Conservation (phyloP, 1,140 invertebrate species). For the Pseudomyrmex gracilis region DNA sequence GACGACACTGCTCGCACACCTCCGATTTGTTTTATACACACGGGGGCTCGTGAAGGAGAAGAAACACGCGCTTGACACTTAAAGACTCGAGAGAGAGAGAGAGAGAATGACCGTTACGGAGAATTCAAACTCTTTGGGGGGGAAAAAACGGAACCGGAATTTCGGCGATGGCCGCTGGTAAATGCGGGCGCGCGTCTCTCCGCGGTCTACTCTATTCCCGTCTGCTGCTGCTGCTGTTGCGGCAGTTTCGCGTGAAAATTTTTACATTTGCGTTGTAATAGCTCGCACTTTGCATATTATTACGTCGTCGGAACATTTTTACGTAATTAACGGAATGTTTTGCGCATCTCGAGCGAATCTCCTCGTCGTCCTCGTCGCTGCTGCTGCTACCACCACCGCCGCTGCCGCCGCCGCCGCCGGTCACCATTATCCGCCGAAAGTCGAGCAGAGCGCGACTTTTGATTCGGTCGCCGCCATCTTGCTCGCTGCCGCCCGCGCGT, state of each 20-base stretch:
- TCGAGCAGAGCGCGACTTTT: slow-evolving; percentile 53
- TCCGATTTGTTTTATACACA: not conserved
- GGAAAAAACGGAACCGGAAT: slow-evolving; percentile 37
- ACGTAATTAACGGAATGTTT: no score
- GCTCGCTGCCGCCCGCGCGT: slow-evolving; percentile 8
- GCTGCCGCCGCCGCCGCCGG: slow-evolving; percentile 6
- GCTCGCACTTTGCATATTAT: not conserved
- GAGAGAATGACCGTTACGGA: slow-evolving; percentile 67
- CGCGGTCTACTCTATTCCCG: not conserved
- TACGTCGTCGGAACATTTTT: not conserved
- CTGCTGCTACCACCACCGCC: not conserved
- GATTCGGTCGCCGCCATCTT: slow-evolving; percentile 69
- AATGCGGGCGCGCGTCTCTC: slow-evolving; percentile 7
- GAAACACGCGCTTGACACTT: slow-evolving; percentile 39
- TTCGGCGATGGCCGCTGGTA: slow-evolving; percentile 51
- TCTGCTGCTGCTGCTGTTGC: not conserved
- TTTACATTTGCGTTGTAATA: slow-evolving; percentile 13
- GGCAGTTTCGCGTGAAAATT: slow-evolving; percentile 20
- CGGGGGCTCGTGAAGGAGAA: not conserved
- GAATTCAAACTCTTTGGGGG: slow-evolving; percentile 65
- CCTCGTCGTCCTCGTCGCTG: not conserved
- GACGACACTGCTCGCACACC: not conserved
- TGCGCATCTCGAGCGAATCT: not conserved
- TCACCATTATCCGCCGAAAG: slow-evolving; percentile 60
- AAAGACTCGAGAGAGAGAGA: no score